Conservation (phyloP, 2,888 invertebrate species). For the Nymphalis urticae region DNA sequence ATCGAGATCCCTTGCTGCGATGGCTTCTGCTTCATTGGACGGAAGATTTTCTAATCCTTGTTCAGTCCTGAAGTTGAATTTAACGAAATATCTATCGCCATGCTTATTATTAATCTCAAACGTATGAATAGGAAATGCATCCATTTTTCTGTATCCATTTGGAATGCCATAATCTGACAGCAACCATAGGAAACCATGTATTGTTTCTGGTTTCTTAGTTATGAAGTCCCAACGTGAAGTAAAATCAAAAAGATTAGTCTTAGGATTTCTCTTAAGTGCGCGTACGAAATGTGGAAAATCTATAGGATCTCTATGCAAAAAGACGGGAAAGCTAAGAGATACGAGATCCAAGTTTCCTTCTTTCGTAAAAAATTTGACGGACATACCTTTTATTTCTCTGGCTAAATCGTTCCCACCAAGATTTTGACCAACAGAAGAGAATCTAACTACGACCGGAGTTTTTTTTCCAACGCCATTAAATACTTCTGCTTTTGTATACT, state of each 20-base stretch:
- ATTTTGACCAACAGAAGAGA: slow-evolving; percentile 89
- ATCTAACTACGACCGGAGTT: slow-evolving; percentile 87
- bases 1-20: slow-evolving; percentile 89
- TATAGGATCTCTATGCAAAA: slow-evolving; percentile 91
- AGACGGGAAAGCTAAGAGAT: slow-evolving; percentile 92
- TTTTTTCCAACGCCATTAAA: slow-evolving; percentile 88
- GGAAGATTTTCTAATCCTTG: slow-evolving; percentile 90
- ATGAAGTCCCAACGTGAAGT: slow-evolving; percentile 95
- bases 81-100: slow-evolving; percentile 87
- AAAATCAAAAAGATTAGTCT: slow-evolving; percentile 89
- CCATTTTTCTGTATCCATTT: slow-evolving; percentile 93
- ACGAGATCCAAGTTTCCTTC: slow-evolving; percentile 94
- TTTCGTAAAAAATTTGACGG: slow-evolving; percentile 93
- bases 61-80: slow-evolving; percentile 94
- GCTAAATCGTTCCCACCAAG: slow-evolving; percentile 91
- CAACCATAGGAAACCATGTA: slow-evolving; percentile 88
- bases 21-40: slow-evolving; percentile 81
- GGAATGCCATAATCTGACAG: slow-evolving; percentile 94
- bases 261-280: slow-evolving; percentile 95
- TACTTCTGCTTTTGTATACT: slow-evolving; percentile 87
- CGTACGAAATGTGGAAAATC: slow-evolving; percentile 93
- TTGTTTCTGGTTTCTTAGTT: slow-evolving; percentile 88
- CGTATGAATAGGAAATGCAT: slow-evolving; percentile 94
- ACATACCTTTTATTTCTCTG: slow-evolving; percentile 92
- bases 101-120: slow-evolving; percentile 91